Conservation (phyloP, 2,113 vertebrate genomes). For the Grallaria varia region DNA sequence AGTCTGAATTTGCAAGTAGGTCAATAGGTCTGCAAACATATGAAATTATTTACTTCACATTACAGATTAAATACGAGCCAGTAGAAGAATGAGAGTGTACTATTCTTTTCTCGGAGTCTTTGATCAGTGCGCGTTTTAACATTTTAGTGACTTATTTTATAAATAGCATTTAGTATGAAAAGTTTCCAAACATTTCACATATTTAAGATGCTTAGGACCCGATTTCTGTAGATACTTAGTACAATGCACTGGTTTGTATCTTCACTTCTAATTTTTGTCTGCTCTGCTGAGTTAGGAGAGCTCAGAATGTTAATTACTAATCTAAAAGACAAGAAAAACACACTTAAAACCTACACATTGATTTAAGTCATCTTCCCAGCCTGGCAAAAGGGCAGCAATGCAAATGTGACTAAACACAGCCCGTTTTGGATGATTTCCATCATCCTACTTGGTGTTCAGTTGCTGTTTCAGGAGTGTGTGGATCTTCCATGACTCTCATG, state of each 20-base stretch:
- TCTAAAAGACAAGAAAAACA: neutral
- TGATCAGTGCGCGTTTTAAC: constrained; percentile 31
- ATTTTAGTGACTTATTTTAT: constrained; percentile 38
- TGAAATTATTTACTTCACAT: neutral
- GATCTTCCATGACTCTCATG: neutral
- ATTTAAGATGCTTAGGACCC: neutral
- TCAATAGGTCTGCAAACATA: neutral
- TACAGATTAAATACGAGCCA: neutral
- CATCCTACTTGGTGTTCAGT: neutral
- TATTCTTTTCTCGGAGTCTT: neutral
- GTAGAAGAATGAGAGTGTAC: neutral
- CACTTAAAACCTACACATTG: neutral
- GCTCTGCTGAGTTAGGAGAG: neutral
- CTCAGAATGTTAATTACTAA: neutral
- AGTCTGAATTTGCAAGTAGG: neutral
- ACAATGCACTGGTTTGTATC: neutral
- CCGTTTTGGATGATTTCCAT: neutral
- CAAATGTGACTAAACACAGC: neutral
- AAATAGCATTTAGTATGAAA: constrained; percentile 28
- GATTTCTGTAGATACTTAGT: neutral
- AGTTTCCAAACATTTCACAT: neutral
- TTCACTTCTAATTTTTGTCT: neutral
- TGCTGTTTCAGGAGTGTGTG: neutral
- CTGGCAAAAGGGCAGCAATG: neutral
- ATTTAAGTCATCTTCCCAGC: neutral